These are phyloP conservation scores for Ascaphus truei DNA, from an alignment of 2,113 vertebrate genomes.

Conservation along the genomic window DNA sequence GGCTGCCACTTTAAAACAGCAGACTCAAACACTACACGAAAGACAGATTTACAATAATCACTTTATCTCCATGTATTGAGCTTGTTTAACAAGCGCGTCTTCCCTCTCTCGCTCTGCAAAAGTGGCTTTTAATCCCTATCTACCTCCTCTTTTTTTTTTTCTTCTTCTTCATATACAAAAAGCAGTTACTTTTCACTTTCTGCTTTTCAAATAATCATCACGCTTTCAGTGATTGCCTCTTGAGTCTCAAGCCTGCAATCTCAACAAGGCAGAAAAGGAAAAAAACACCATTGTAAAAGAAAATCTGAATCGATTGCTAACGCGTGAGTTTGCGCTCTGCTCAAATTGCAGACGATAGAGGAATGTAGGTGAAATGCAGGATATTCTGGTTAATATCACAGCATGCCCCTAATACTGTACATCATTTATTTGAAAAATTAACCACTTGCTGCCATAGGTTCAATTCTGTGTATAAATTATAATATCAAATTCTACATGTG, in stretches of 20 bases:
- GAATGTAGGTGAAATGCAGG: not conserved
- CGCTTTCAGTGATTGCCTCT: not conserved
- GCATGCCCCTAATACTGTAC: too few relatives aligned
- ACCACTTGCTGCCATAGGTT: too few relatives aligned
- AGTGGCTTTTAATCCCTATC: not conserved
- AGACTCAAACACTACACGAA: too few relatives aligned
- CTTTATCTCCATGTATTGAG: too few relatives aligned
- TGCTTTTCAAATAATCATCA: not conserved
- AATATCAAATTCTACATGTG: too few relatives aligned
- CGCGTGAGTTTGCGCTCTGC: too few relatives aligned
- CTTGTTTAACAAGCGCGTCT: too few relatives aligned
- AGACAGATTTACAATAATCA: too few relatives aligned
- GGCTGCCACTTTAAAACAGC: too few relatives aligned
- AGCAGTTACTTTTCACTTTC: not conserved
- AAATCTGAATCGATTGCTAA: not conserved
- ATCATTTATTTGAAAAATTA: constrained; percentile 10
- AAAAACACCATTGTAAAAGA: not conserved
- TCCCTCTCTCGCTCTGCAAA: not conserved
- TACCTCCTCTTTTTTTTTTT: not conserved
- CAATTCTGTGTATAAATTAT: too few relatives aligned
- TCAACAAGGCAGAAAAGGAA: not conserved
- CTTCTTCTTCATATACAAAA: not conserved
- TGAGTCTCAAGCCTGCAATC: not conserved
- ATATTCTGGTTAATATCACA: too few relatives aligned
- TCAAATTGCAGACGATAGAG: too few relatives aligned